Percentiles rank a stretch among this genome's conserved stretches.
Conservation (phyloP, 2,113 vertebrate species). For the Spermophilus dauricus region DNA sequence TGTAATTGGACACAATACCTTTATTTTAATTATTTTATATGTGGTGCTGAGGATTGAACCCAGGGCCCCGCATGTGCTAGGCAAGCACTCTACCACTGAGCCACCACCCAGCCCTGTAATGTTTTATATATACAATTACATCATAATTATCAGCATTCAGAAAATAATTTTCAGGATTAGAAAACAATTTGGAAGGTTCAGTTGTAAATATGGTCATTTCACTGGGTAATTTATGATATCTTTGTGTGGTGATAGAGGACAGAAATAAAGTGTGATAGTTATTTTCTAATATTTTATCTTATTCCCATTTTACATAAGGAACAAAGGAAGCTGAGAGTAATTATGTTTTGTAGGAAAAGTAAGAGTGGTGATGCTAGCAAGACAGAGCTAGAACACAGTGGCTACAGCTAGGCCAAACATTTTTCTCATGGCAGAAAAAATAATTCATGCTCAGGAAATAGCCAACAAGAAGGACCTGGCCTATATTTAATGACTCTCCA, state of each 20-base stretch:
- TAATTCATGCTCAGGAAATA: neutral
- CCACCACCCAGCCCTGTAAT: neutral
- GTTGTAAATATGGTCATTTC: constrained; percentile 10
- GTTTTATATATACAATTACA: neutral
- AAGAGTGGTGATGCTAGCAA: neutral
- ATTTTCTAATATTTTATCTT: neutral
- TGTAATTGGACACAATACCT: too few species aligned
- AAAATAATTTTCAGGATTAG: neutral
- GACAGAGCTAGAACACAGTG: neutral
- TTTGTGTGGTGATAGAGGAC: constrained; percentile 3
- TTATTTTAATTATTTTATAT: too few species aligned
- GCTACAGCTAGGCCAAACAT: neutral
- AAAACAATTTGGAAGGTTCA: constrained; percentile 44
- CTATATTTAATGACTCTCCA: constrained; percentile 65
- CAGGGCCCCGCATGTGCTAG: too few species aligned
- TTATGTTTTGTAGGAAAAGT: constrained; percentile 26
- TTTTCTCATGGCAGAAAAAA: constrained; percentile 22
- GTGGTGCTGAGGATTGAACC: too few species aligned
- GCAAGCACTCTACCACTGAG: too few species aligned
- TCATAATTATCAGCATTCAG: neutral
- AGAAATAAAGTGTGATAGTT: neutral
- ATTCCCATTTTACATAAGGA: neutral
- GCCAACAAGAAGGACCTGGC: constrained; percentile 44
- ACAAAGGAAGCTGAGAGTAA: constrained; percentile 34
- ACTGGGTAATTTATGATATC: neutral